Conservation (phyloP, 2,888 invertebrate species). For the Apotomis turbidana region DNA sequence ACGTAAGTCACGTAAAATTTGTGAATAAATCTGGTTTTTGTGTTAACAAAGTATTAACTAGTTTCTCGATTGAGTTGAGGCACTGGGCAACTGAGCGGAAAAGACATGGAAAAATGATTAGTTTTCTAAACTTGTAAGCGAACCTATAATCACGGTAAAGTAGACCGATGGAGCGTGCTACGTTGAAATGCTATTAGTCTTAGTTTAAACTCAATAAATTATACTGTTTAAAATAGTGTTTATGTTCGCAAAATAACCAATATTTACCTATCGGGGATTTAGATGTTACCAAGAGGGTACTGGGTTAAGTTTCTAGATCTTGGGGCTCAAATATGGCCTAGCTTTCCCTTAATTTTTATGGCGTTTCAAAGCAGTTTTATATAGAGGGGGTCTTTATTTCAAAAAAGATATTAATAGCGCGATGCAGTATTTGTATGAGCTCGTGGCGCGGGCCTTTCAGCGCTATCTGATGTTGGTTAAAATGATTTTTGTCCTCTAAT, state of each 20-base stretch:
- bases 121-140: conserved; percentile 27
- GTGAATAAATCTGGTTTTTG: neutral
- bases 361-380: too few species aligned
- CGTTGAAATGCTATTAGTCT: conserved; percentile 13
- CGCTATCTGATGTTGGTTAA: too few species aligned
- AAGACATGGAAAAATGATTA: conserved; percentile 45
- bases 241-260: neutral
- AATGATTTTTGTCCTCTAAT: too few species aligned
- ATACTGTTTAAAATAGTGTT: neutral
- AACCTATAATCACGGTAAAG: conserved; percentile 22
- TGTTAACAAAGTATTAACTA: neutral
- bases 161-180: conserved; percentile 18
- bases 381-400: too few species aligned
- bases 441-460: too few species aligned
- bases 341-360: neutral
- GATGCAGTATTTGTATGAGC: too few species aligned
- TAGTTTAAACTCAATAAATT: neutral
- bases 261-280: conserved; percentile 10
- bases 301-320: neutral
- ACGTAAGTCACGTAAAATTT: neutral
- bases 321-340: neutral
- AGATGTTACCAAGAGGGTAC: neutral
- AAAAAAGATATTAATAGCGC: too few species aligned
- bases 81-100: conserved; percentile 40
- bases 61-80: conserved; percentile 39